Base-by-base conservation (phyloP, 37 sponge, comb jelly and placozoan genomes). In the Diacarnus erythraeanus region DNA sequence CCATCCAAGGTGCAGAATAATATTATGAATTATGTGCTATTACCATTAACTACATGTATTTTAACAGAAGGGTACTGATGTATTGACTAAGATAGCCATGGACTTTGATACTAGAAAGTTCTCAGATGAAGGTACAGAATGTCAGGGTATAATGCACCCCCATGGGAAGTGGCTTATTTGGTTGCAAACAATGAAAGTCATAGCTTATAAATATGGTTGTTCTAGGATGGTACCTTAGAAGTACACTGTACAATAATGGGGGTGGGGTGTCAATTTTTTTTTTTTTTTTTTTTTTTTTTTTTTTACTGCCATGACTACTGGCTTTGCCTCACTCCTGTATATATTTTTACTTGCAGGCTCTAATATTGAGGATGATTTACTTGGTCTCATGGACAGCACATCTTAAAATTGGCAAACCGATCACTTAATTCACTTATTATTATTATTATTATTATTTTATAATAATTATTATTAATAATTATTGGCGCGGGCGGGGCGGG, bases 341-440 rank as follows among this genome's bases (percentile, higher is more conserved):
- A n/a, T n/a, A n/a, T n/a, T n/a, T n/a, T n/a, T n/a, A n/a, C 26
- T 22, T 58, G 3, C 56, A 83, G 83, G 58, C 37, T 9, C 69
- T 39, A 29, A 54, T 12, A 37, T n/a, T 58, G 77, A 59, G 17
- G 76, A 75, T 68, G 84, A 84, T 33, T 57, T 84, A 21, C 61
- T 84, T 27, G 84, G 69, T 27, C 71, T 84, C 0, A 22, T 84
- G 76, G 84, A 84, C 71, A 57, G 20, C 1, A 64, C 57, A 2
- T 37, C 69, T 31, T 31, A 38, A 21, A 20, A 69, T 69, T 31
- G n/a, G 64, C 29, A 15, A 6, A 25, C 64, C 6, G 18, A 29
- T 61, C n/a, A 29, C 9, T 6, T 61, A 61, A 6, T 6, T 23
- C 18, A 61, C 64, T 61, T 61, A 15, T 23, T 29, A 61, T 23